These are phyloP conservation scores for Gymnarchus niloticus DNA, from an alignment of 2,113 vertebrate genomes.

Conservation along the genomic window DNA sequence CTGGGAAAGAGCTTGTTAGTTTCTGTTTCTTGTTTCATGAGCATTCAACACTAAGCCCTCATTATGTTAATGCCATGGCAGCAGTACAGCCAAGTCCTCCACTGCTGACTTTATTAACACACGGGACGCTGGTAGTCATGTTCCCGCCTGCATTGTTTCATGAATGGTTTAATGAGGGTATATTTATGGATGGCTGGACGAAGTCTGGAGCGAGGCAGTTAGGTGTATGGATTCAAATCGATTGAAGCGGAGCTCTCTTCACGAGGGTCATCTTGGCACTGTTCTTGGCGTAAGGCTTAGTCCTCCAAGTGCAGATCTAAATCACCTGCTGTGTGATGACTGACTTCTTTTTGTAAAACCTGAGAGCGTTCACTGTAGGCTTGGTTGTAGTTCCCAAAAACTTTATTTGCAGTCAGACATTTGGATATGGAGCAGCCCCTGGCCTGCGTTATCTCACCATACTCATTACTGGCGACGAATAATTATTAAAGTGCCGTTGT, in stretches of 20 bases:
- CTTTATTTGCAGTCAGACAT: neutral
- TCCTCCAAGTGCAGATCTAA: neutral
- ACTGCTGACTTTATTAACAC: neutral
- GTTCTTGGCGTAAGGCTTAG: neutral
- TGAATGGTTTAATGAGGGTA: neutral
- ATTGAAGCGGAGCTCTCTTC: neutral
- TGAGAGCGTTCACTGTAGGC: neutral
- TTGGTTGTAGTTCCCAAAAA: neutral
- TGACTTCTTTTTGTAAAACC: neutral
- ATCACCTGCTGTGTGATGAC: neutral
- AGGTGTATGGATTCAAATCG: neutral
- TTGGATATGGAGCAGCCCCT: neutral
- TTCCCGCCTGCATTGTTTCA: neutral
- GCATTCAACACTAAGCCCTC: neutral
- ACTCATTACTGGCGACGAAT: neutral
- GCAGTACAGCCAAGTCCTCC: neutral
- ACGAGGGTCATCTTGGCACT: neutral
- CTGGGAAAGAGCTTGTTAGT: neutral
- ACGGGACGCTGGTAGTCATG: neutral
- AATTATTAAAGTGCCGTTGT: neutral
- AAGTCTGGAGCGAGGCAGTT: neutral
- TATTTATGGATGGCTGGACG: conserved; percentile 1
- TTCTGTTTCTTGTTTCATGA: neutral
- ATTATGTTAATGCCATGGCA: neutral
- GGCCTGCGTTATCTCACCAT: neutral